Percentiles rank a stretch among this genome's conserved stretches.
phyloP scores from a whole-genome alignment of 2,113 vertebrate species.

The Proteles cristata region DNA sequence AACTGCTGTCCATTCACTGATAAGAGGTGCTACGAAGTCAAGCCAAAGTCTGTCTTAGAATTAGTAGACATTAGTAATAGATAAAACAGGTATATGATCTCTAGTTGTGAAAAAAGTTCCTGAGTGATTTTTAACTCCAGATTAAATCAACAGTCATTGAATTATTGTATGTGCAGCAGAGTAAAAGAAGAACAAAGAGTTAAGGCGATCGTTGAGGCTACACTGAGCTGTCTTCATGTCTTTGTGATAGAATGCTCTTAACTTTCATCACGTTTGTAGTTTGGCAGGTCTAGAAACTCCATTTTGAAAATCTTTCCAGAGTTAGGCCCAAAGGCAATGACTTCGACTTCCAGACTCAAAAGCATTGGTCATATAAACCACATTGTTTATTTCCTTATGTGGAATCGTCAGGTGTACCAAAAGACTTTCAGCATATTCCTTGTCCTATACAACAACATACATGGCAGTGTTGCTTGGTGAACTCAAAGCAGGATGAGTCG shows the following conservation, averaged over 20 bases:
- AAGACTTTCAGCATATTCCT: not conserved
- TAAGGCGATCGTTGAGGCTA: not conserved
- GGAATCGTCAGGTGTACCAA: not conserved
- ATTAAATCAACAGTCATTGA: constrained; percentile 16
- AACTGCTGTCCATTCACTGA: not conserved
- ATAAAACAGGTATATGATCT: constrained; percentile 18
- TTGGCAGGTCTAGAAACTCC: not conserved
- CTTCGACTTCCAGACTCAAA: not conserved
- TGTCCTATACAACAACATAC: not conserved
- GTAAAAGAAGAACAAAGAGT: not conserved
- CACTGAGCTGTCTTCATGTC: not conserved
- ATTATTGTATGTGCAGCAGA: not conserved
- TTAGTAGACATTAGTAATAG: not conserved
- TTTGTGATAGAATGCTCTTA: not conserved
- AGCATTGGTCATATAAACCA: not conserved
- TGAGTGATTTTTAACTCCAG: not conserved
- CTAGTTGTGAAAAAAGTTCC: not conserved
- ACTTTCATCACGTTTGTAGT: not conserved
- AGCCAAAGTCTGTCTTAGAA: not conserved
- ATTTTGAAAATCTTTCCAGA: constrained; percentile 24
- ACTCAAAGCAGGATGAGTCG: constrained; percentile 5
- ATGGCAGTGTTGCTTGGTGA: not conserved
- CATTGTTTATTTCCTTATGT: not conserved
- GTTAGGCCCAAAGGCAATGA: not conserved
- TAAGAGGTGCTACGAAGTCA: not conserved